Evolutionary conservation across 2,113 vertebrate genomes (phyloP).

Genomic region (Cryptomyrus ogoouensis): DNA sequence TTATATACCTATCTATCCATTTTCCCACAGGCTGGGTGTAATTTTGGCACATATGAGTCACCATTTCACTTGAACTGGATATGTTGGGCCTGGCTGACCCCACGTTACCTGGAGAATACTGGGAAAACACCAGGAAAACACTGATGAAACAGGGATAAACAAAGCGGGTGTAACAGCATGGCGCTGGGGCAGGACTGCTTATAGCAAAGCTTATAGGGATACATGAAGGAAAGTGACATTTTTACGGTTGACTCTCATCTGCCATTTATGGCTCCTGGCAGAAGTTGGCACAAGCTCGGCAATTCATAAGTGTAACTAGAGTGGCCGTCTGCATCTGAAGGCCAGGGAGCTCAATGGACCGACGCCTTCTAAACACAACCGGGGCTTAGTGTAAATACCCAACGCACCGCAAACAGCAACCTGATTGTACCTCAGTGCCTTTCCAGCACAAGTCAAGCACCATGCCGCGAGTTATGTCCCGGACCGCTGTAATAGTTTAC

Average conservation of each 20-base stretch:
- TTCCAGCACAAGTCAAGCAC: background rate
- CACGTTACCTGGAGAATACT: background rate
- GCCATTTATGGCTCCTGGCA: conserved; percentile 70
- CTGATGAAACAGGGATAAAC: background rate
- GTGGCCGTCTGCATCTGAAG: conserved; percentile 40
- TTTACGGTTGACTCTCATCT: conserved; percentile 42
- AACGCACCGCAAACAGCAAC: background rate
- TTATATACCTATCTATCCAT: background rate
- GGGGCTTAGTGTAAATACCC: background rate
- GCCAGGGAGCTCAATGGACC: conserved; percentile 20
- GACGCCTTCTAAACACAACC: conserved; percentile 26
- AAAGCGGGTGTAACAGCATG: background rate
- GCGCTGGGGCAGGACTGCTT: background rate
- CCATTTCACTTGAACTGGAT: background rate
- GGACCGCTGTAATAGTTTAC: background rate
- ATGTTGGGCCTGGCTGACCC: background rate
- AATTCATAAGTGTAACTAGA: conserved; percentile 42
- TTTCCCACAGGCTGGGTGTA: background rate
- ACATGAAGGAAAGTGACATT: background rate
- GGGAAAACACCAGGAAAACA: background rate
- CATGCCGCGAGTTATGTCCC: background rate
- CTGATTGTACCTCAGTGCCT: background rate
- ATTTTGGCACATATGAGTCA: background rate
- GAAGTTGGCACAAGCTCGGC: conserved; percentile 36
- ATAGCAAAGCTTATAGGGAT: background rate